These are phyloP conservation scores for Hucho hucho DNA, from an alignment of 2,113 vertebrate species.

Conservation along the genomic window DNA sequence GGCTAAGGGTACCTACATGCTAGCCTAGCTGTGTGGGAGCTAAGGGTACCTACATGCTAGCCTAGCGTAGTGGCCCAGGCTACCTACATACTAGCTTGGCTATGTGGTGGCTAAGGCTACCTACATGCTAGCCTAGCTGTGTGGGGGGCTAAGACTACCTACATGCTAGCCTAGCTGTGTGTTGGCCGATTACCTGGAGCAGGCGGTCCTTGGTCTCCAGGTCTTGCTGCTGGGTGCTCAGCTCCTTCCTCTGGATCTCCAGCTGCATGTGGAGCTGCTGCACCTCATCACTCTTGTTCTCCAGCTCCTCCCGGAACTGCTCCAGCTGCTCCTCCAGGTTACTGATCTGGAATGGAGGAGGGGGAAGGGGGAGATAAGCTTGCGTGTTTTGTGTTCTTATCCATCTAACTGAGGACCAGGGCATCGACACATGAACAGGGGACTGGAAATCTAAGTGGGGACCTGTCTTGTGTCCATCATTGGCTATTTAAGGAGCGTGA, in stretches of 20 bases:
- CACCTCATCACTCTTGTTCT: constrained; percentile 97
- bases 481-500: too few species aligned
- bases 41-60: too few species aligned
- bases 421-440: too few species aligned
- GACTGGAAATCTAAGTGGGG: too few species aligned
- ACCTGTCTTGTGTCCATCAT: too few species aligned
- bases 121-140: background rate
- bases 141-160: background rate
- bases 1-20: too few species aligned
- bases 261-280: constrained; percentile 97
- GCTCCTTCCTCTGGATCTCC: constrained; percentile 94
- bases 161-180: background rate
- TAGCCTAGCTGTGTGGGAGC: too few species aligned
- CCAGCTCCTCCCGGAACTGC: constrained; percentile 95
- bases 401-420: too few species aligned
- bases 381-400: too few species aligned
- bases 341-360: constrained; percentile 74
- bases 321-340: constrained; percentile 98
- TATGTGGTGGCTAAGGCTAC: too few species aligned
- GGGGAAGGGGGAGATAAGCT: background rate
- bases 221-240: constrained; percentile 84
- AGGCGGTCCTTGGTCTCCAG: constrained; percentile 84
- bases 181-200: constrained; percentile 77
- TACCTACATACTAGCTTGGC: too few species aligned
- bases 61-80: too few species aligned